phyloP scores from a whole-genome alignment of 2,888 invertebrate species.

The Meteorus colon region DNA sequence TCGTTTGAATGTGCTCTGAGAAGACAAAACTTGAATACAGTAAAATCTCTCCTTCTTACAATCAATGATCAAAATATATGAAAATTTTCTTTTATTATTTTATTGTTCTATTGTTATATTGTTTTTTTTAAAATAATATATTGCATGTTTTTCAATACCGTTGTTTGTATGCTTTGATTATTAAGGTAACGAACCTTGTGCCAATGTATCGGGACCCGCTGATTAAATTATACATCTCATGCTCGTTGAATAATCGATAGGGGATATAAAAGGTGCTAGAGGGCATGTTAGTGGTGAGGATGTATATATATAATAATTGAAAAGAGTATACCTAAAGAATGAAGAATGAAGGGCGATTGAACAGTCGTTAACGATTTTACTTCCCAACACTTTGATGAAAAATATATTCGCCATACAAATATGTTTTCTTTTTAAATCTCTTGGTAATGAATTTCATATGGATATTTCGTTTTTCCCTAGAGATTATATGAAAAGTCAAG shows the following conservation, averaged over 20 bases:
- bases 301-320: not conserved
- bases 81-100: too few species aligned
- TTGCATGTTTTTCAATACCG: not conserved
- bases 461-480: not conserved
- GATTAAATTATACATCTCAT: conserved; percentile 53
- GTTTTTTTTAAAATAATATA: conserved; percentile 1
- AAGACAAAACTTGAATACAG: not conserved
- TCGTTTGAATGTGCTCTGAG: too few species aligned
- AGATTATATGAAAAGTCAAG: not conserved
- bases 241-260: conserved; percentile 55
- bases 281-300: not conserved
- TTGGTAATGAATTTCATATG: not conserved
- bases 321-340: conserved; percentile 30
- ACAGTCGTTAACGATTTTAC: conserved; percentile 51
- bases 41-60: conserved; percentile 7
- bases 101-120: too few species aligned
- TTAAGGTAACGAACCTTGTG: conserved; percentile 37
- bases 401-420: not conserved
- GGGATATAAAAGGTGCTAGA: conserved; percentile 42
- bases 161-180: conserved; percentile 30
- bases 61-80: too few species aligned
- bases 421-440: not conserved
- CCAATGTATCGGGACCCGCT: conserved; percentile 50
- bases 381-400: conserved; percentile 7
- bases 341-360: conserved; percentile 27